Conservation (phyloP, 2,797 vertebrate genomes). For the Sebastes dallii region DNA sequence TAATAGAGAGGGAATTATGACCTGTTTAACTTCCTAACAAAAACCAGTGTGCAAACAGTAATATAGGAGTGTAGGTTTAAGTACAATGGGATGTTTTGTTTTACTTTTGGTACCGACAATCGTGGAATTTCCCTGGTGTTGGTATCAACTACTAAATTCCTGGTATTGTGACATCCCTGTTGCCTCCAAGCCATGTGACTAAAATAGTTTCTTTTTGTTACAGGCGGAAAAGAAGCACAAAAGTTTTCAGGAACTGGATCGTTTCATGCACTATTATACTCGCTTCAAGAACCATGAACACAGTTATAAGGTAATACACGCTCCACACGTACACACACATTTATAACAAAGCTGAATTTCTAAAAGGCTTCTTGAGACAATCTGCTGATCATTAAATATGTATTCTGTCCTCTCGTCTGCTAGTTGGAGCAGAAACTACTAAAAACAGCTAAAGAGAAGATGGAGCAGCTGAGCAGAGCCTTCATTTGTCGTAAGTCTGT, state of each 20-base stretch:
- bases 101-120: no score
- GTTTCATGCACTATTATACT: constrained; percentile 99
- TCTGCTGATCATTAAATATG: not conserved
- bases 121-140: no score
- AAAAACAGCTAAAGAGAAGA: constrained; percentile 99
- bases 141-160: no score
- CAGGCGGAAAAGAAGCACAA: constrained; percentile 99
- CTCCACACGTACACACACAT: not conserved
- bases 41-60: no score
- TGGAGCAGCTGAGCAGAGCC: constrained; percentile 97
- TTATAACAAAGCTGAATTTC: not conserved
- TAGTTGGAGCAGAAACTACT: constrained; percentile 97
- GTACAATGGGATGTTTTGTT: no score
- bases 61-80: no score
- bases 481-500: constrained; percentile 91
- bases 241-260: constrained; percentile 97
- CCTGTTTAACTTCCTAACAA: no score
- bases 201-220: constrained; percentile 31
- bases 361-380: not conserved
- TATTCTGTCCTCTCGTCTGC: constrained; percentile 10
- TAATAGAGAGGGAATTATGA: no score
- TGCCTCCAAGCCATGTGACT: not conserved
- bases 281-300: constrained; percentile 99
- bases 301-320: constrained; percentile 91
- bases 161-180: no score